A percentile compares a stretch with the other conserved stretches of the same genome.
phyloP scores from a whole-genome alignment of 1,140 invertebrate species.

The Macrosteles quadrilineatus region DNA sequence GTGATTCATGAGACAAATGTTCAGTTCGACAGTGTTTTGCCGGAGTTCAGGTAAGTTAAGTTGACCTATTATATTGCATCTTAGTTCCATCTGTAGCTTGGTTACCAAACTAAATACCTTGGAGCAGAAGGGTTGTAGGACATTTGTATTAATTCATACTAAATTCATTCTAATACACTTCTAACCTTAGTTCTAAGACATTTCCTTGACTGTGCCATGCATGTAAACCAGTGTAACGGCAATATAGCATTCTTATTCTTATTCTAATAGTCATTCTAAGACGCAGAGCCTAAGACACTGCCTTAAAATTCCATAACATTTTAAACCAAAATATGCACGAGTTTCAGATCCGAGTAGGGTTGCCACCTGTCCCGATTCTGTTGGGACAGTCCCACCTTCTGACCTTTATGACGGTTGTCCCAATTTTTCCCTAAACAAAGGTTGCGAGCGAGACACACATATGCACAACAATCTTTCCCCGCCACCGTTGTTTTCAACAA shows the following conservation, averaged over 20 bases:
- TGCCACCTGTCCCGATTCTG: too few species aligned
- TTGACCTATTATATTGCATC: not conserved
- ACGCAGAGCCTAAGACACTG: not conserved
- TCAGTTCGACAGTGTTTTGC: constrained; percentile 86
- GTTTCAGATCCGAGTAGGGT: too few species aligned
- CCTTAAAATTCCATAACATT: too few species aligned
- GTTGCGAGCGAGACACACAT: too few species aligned
- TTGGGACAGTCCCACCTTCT: too few species aligned
- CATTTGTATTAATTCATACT: not conserved
- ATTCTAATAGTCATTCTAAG: not conserved
- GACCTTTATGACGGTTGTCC: too few species aligned
- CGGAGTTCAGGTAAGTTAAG: constrained; percentile 78
- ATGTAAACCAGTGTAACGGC: not conserved
- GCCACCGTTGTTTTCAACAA: too few species aligned
- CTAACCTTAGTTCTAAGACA: too few species aligned
- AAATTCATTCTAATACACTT: not conserved
- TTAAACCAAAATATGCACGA: too few species aligned
- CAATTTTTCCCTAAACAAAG: too few species aligned
- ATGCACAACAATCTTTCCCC: too few species aligned
- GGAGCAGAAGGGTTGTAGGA: not conserved
- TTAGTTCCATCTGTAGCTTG: constrained; percentile 11
- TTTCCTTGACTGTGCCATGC: too few species aligned
- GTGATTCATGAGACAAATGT: constrained; percentile 78
- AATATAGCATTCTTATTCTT: not conserved
- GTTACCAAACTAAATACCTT: constrained; percentile 5